Percentiles rank a stretch among this genome's conserved stretches.
These are phyloP conservation scores for Dryobates pubescens DNA, from an alignment of 2,797 vertebrate species.

Conservation along the genomic window DNA sequence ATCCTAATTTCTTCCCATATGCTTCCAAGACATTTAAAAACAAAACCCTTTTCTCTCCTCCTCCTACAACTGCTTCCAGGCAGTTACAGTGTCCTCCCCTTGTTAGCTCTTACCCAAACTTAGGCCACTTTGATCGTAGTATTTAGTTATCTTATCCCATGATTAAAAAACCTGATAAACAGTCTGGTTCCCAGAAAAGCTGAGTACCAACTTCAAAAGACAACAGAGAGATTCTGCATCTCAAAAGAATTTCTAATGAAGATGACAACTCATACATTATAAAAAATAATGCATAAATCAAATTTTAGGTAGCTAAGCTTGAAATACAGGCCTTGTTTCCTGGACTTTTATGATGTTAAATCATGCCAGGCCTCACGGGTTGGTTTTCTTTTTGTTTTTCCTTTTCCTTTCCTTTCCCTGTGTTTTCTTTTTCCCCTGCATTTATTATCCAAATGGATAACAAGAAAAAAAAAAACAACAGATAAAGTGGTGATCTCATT, in stretches of 20 bases:
- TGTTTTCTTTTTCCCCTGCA: not conserved
- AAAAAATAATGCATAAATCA: not conserved
- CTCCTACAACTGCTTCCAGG: not conserved
- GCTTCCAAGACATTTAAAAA: not conserved
- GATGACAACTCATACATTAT: not conserved
- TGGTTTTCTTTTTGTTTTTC: too few species aligned
- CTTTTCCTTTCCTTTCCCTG: fast-evolving
- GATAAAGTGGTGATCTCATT: conserved; percentile 28
- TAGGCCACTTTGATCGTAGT: not conserved
- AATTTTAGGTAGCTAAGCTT: not conserved
- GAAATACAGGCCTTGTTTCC: not conserved
- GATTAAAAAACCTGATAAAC: not conserved
- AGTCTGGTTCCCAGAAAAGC: not conserved
- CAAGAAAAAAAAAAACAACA: not conserved
- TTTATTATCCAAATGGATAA: conserved; percentile 13
- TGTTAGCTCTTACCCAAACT: not conserved
- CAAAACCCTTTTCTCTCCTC: not conserved
- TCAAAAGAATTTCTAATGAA: not conserved
- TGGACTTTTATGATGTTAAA: not conserved
- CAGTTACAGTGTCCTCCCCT: not conserved
- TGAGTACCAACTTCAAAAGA: not conserved
- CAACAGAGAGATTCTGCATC: not conserved
- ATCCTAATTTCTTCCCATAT: not conserved
- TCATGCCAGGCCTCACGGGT: not conserved
- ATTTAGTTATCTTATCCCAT: not conserved